Base-by-base conservation (phyloP, 2,113 vertebrate genomes). In the Dolichotis patagonum region DNA sequence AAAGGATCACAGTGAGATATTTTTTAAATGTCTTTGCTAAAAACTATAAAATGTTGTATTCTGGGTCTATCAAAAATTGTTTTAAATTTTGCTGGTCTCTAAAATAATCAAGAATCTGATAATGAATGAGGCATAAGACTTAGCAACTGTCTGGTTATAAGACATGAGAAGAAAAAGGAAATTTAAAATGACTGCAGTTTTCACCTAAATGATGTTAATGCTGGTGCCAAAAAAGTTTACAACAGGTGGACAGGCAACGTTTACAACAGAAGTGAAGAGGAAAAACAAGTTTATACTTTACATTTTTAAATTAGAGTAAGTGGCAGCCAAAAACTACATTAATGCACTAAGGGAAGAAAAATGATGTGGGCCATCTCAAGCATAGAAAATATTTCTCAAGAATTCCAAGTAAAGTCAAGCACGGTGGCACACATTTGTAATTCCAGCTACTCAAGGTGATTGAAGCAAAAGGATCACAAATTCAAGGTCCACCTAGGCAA, bases 41-140 rank as follows among this genome's bases (percentile, higher is more conserved):
- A 88, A 95, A 93, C 87, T 75, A 46, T 38, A 38, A 9, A n/a
- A 93, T 46, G 7, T 7, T 77, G 41, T 77, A 69, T 43, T 20
- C 32, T 87, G 19, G 9, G 1, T 88, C 7, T 63, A 75, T 60
- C 35, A 80, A 80, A 84, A 75, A 49, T 46, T 71, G 60, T 62
- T 52, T 67, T 35, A n/a, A 38, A 87, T 32, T 93, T 93, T 94
- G 83, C 28, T 69, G 46, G 69, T 43, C 56, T 46, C 81, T 32
- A 46, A 96, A 94, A 77, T 84, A 85, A 73, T 69, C 54, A 89
- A 65, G 5, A 81, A 73, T 82, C 85, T 94, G 38, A 10, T 89
- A 84, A 71, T 5, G 30, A 88, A 0, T 67, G 49, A 91, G 41
- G 75, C 69, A 93, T 0, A 49, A 38, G 24, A 80, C 26, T 52